Evolutionary conservation across 2,797 vertebrate genomes (phyloP).

Genomic region (Babyrousa celebensis): DNA sequence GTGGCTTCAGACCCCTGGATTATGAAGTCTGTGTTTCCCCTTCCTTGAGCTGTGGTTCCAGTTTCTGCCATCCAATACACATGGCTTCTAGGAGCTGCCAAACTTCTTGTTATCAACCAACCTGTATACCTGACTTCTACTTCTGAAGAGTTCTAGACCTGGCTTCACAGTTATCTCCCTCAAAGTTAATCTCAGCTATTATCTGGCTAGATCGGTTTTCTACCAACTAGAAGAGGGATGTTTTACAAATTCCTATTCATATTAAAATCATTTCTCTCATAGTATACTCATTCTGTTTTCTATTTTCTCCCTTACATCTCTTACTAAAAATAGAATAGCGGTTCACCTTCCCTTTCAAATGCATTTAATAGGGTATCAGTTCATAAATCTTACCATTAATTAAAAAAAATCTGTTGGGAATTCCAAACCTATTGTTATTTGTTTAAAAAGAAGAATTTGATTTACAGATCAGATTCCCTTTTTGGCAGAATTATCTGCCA

Average conservation of each 20-base stretch:
- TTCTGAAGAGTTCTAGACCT: neutral
- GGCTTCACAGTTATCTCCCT: neutral
- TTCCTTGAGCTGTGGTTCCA: neutral
- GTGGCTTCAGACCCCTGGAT: neutral
- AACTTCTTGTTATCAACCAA: neutral
- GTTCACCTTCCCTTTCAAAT: neutral
- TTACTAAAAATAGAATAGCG: neutral
- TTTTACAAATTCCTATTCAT: neutral
- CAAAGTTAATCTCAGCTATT: neutral
- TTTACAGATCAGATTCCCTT: neutral
- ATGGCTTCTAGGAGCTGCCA: neutral
- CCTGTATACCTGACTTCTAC: neutral
- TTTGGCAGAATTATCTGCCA: neutral
- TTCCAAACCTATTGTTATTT: neutral
- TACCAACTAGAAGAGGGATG: neutral
- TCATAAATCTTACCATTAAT: neutral
- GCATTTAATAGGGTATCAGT: neutral
- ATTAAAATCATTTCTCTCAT: neutral
- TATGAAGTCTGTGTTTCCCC: neutral
- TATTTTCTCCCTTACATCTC: neutral
- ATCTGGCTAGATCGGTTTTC: neutral
- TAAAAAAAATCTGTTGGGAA: neutral
- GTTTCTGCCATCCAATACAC: fast-evolving
- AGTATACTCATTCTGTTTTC: neutral
- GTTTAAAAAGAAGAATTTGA: neutral